Percentiles rank a stretch among this genome's conserved stretches.
phyloP scores from a whole-genome alignment of 2,888 invertebrate genomes.

The Lucinisca nassula region DNA sequence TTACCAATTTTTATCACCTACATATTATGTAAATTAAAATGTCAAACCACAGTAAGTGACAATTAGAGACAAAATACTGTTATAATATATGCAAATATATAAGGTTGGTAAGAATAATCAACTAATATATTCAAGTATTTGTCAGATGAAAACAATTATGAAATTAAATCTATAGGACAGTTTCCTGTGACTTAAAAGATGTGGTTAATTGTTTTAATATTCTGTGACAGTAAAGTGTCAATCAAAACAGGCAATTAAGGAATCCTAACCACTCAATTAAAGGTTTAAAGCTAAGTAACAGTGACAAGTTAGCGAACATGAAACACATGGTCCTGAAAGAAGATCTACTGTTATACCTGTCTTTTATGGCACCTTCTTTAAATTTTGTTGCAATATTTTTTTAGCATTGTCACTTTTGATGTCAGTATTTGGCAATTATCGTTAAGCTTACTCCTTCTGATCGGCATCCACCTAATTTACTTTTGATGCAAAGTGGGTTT shows the following conservation, averaged over 20 bases:
- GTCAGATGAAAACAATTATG: neutral
- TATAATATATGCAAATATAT: neutral
- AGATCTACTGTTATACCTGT: neutral
- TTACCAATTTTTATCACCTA: too few species aligned
- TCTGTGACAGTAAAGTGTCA: neutral
- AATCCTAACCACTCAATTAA: neutral
- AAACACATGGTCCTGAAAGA: neutral
- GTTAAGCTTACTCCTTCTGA: neutral
- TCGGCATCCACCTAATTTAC: too few species aligned
- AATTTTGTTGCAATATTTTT: neutral
- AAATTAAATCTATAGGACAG: neutral
- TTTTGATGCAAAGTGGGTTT: too few species aligned
- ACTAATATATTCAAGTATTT: neutral
- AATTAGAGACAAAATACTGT: neutral
- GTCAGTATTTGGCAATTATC: neutral
- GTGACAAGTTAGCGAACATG: too few species aligned
- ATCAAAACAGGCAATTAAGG: neutral
- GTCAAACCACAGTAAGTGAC: neutral
- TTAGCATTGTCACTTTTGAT: neutral
- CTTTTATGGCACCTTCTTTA: neutral
- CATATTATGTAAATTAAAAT: neutral
- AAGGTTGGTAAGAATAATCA: neutral
- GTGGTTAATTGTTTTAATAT: neutral
- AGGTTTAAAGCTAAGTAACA: too few species aligned
- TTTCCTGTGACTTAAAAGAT: neutral